A percentile compares a stretch with the other conserved stretches of the same genome.
These are phyloP conservation scores for Diadromus collaris DNA, from an alignment of 2,888 invertebrate genomes.

Conservation along the genomic window DNA sequence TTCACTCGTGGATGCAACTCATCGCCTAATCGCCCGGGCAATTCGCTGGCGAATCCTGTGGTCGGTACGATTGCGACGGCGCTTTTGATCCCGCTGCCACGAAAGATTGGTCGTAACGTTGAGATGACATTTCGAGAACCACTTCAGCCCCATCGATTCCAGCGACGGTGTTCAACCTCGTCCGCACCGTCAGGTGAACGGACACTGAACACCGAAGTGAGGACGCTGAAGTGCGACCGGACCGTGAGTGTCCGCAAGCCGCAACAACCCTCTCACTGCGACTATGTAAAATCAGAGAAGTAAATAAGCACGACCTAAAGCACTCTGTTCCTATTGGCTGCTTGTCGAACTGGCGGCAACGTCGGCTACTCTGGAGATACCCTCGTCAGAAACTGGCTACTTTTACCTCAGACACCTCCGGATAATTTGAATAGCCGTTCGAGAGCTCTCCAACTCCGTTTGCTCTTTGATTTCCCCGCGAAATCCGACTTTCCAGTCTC, in stretches of 20 bases:
- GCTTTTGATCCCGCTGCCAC: background rate
- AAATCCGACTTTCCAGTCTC: background rate
- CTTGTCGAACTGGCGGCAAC: too few relatives aligned
- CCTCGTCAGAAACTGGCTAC: too few relatives aligned
- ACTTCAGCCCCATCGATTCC: constrained; percentile 1
- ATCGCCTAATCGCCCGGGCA: constrained; percentile 8
- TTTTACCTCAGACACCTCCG: too few relatives aligned
- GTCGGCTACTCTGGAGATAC: too few relatives aligned
- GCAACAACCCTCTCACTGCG: too few relatives aligned
- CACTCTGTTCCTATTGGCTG: too few relatives aligned
- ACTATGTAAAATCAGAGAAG: too few relatives aligned
- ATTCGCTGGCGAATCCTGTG: background rate
- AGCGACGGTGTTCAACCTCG: background rate
- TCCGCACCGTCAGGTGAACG: too few relatives aligned
- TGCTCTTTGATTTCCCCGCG: background rate
- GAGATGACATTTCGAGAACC: constrained; percentile 32
- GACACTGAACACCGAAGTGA: too few relatives aligned
- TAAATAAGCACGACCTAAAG: too few relatives aligned
- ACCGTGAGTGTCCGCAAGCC: too few relatives aligned
- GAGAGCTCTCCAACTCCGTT: background rate
- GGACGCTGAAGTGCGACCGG: too few relatives aligned
- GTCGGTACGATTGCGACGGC: background rate
- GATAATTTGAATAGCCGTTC: background rate
- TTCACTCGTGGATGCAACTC: constrained; percentile 9
- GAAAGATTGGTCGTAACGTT: background rate